phyloP scores from a whole-genome alignment of 2,797 vertebrate genomes.

The Chaunax sp. region DNA sequence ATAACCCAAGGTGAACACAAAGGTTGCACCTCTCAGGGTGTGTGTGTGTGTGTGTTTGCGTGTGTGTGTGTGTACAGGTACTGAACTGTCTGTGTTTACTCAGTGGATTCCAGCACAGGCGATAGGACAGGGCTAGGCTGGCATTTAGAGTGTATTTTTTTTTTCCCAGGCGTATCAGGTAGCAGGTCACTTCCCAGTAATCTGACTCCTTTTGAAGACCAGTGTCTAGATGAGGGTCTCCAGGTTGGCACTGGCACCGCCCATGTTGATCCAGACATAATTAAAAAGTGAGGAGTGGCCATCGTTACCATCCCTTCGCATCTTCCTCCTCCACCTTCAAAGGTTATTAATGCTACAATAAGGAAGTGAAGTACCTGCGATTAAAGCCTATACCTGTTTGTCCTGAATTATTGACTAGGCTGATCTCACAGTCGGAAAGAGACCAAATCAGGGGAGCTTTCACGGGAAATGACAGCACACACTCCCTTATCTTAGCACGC shows the following conservation, averaged over 20 bases:
- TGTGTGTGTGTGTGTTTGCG: not conserved
- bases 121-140: slow-evolving; percentile 48
- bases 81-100: slow-evolving; percentile 56
- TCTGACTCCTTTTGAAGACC: slow-evolving; percentile 30
- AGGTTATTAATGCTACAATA: slow-evolving; percentile 55
- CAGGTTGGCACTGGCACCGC: slow-evolving; percentile 39
- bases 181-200: slow-evolving; percentile 44
- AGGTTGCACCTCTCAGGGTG: slow-evolving; percentile 1
- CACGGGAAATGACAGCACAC: slow-evolving; percentile 54
- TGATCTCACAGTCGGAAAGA: slow-evolving; percentile 52
- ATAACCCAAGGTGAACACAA: not conserved
- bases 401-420: slow-evolving; percentile 65
- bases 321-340: slow-evolving; percentile 31
- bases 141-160: slow-evolving; percentile 36
- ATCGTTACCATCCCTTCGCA: slow-evolving; percentile 19
- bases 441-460: slow-evolving; percentile 28
- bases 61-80: slow-evolving; percentile 33
- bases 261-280: slow-evolving; percentile 52
- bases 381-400: slow-evolving; percentile 60
- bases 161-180: slow-evolving; percentile 73
- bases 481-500: slow-evolving; percentile 34
- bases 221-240: slow-evolving; percentile 27
- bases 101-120: slow-evolving; percentile 65
- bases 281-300: slow-evolving; percentile 51
- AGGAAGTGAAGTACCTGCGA: slow-evolving; percentile 48